phyloP scores from a whole-genome alignment of 2,888 invertebrate species.

The Auanema freiburgensis region DNA sequence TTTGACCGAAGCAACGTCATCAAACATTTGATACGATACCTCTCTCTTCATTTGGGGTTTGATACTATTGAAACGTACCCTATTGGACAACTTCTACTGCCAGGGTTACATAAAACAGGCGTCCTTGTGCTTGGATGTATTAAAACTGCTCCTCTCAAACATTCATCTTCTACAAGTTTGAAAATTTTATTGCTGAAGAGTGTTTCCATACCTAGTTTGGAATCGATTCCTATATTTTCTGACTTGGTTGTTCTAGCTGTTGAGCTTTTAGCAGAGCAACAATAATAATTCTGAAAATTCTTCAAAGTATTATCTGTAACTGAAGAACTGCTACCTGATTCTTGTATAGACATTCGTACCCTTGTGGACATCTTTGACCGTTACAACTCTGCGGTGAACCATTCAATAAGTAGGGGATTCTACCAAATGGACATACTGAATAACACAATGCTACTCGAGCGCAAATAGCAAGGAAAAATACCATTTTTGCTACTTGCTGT shows the following conservation, averaged over 20 bases:
- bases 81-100: slow-evolving; percentile 36
- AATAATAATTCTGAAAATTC: slow-evolving; percentile 37
- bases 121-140: slow-evolving; percentile 48
- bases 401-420: slow-evolving; percentile 50
- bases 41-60: background rate
- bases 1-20: background rate
- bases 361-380: slow-evolving; percentile 34
- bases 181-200: background rate
- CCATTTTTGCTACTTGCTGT: slow-evolving; percentile 4
- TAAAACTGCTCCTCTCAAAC: slow-evolving; percentile 41
- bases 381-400: slow-evolving; percentile 48
- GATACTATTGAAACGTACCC: slow-evolving; percentile 17
- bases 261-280: slow-evolving; percentile 35
- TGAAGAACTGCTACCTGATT: slow-evolving; percentile 17
- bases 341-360: slow-evolving; percentile 49
- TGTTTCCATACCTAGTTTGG: background rate
- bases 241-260: slow-evolving; percentile 6
- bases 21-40: background rate
- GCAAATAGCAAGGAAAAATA: slow-evolving; percentile 1
- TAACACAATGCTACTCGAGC: background rate
- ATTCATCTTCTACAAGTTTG: slow-evolving; percentile 18
- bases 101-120: slow-evolving; percentile 44
- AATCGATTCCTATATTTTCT: background rate
- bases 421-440: slow-evolving; percentile 35
- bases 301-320: background rate